Conservation (phyloP, 2,797 vertebrate species). For the Paramormyrops hopkinsi region DNA sequence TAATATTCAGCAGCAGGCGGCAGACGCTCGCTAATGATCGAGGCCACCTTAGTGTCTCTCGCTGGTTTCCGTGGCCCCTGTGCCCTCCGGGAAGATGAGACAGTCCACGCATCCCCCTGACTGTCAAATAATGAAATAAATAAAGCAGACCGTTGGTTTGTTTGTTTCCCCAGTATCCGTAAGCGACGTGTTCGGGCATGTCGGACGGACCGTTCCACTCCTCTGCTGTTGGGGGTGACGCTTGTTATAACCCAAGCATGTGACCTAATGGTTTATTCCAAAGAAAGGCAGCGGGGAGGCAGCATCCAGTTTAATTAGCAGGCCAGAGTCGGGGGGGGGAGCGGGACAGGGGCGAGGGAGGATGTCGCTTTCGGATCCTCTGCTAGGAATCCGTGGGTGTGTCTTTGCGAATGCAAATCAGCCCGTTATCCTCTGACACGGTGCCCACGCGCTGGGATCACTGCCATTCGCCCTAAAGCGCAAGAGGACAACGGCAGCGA, state of each 20-base stretch:
- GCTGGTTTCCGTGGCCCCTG: background rate
- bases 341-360: background rate
- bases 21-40: background rate
- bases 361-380: background rate
- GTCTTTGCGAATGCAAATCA: conserved; percentile 3
- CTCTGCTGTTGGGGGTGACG: background rate
- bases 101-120: background rate
- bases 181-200: background rate
- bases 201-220: background rate
- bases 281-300: background rate
- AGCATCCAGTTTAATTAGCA: background rate
- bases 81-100: background rate
- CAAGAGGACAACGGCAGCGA: background rate
- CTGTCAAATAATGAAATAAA: background rate
- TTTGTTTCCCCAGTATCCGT: background rate
- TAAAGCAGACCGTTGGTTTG: background rate
- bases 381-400: background rate
- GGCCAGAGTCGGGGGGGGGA: no score
- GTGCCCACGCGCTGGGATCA: background rate
- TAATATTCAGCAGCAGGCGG: background rate
- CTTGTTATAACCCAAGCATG: background rate
- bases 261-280: background rate
- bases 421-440: background rate
- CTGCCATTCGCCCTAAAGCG: background rate
- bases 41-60: background rate